Conservation (phyloP, 2,888 invertebrate genomes). For the Chrysodeixis includens region DNA sequence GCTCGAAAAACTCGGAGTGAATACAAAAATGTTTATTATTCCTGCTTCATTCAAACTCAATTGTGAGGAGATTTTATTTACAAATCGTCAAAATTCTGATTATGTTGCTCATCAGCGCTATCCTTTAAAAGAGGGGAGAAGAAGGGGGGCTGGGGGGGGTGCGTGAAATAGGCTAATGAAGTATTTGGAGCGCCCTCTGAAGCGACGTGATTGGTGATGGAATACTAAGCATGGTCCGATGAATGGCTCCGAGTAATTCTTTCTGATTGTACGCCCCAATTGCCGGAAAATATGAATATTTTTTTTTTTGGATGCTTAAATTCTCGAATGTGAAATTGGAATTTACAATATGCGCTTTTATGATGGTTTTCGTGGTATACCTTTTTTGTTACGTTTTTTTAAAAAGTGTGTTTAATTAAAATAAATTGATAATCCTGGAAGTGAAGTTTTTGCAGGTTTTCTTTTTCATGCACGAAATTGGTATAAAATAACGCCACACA, state of each 20-base stretch:
- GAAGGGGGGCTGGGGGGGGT: conserved; percentile 45
- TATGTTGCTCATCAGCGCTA: conserved; percentile 56
- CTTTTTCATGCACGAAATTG: no score
- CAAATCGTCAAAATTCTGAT: conserved; percentile 57
- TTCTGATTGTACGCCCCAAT: conserved; percentile 42
- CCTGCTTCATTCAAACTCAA: conserved; percentile 34
- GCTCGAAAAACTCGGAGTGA: conserved; percentile 16
- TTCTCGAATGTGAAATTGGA: conserved; percentile 23
- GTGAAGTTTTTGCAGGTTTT: no score
- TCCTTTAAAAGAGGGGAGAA: conserved; percentile 46
- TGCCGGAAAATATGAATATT: conserved; percentile 46
- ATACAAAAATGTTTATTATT: conserved; percentile 37
- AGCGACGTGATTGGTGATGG: conserved; percentile 71
- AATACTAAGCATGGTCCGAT: conserved; percentile 69
- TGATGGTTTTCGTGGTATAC: conserved; percentile 1
- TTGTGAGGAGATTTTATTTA: conserved; percentile 54
- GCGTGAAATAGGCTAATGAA: conserved; percentile 75
- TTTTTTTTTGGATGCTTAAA: conserved; percentile 39
- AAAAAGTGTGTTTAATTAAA: no score
- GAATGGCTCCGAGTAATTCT: conserved; percentile 60
- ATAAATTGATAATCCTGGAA: no score
- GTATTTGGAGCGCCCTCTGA: conserved; percentile 65
- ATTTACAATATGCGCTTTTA: conserved; percentile 35
- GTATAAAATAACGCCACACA: no score
- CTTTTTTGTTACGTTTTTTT: conserved; percentile 9